These are phyloP conservation scores for Chelon auratus DNA, from an alignment of 2,797 vertebrate species.

Conservation along the genomic window DNA sequence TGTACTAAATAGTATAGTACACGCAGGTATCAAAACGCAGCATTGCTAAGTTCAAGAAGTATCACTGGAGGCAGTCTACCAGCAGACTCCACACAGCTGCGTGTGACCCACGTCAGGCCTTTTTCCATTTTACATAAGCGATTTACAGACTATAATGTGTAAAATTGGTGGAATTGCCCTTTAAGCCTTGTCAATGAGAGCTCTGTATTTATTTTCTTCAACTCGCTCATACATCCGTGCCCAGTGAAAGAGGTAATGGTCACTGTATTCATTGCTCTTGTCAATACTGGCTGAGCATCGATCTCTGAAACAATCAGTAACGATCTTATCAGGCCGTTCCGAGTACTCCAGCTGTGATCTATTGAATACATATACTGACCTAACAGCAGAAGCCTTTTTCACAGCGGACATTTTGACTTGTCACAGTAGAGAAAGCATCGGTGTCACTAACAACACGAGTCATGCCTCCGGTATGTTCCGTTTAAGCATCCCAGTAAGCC, in stretches of 20 bases:
- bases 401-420: slow-evolving; percentile 1
- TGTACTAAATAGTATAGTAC: no score
- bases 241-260: not conserved
- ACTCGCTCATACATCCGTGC: not conserved
- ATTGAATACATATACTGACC: slow-evolving; percentile 9
- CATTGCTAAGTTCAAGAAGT: not conserved
- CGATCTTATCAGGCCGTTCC: slow-evolving; percentile 9
- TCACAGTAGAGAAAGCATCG: not conserved
- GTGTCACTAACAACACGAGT: not conserved
- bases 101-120: not conserved
- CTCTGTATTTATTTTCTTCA: slow-evolving; percentile 5
- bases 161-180: not conserved
- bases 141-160: not conserved
- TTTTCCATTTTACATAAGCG: not conserved
- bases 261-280: slow-evolving; percentile 3
- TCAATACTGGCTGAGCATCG: slow-evolving; percentile 1
- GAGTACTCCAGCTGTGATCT: slow-evolving; percentile 7
- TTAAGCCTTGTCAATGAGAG: not conserved
- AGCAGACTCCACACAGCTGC: not conserved
- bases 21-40: no score
- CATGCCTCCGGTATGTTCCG: not conserved
- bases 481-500: not conserved
- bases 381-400: slow-evolving; percentile 1
- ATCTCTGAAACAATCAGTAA: slow-evolving; percentile 7
- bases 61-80: not conserved